Evolutionary conservation across 2,113 vertebrate species (phyloP).

Genomic region (Addax nasomaculatus): DNA sequence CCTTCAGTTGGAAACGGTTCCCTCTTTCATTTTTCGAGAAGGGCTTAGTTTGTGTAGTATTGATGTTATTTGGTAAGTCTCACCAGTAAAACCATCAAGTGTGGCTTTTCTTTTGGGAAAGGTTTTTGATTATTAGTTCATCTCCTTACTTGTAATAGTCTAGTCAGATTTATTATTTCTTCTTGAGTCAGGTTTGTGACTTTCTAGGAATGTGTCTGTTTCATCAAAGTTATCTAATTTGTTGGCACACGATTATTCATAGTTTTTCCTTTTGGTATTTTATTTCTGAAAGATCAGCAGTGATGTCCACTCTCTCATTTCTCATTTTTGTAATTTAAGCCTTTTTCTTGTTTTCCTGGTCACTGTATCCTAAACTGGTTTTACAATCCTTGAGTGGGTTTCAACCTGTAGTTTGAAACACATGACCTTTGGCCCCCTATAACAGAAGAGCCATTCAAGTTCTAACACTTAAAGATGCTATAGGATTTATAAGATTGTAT

Average conservation of each 20-base stretch:
- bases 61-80: neutral
- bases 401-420: neutral
- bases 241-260: neutral
- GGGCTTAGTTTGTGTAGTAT: neutral
- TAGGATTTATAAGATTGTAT: neutral
- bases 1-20: neutral
- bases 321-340: neutral
- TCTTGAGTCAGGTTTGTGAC: neutral
- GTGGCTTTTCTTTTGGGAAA: neutral
- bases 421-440: neutral
- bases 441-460: neutral
- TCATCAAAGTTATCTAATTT: neutral
- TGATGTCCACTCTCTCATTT: neutral
- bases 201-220: neutral
- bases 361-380: neutral
- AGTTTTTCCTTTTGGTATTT: slow-evolving; percentile 4
- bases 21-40: neutral
- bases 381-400: neutral
- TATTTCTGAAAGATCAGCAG: neutral
- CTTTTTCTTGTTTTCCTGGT: neutral
- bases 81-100: neutral
- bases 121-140: neutral
- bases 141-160: neutral
- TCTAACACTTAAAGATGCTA: neutral
- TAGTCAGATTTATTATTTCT: neutral